Percentiles rank a stretch among this genome's conserved stretches.
These are phyloP conservation scores for Tarsius wallacei DNA, from an alignment of 2,797 vertebrate species.

Conservation along the genomic window DNA sequence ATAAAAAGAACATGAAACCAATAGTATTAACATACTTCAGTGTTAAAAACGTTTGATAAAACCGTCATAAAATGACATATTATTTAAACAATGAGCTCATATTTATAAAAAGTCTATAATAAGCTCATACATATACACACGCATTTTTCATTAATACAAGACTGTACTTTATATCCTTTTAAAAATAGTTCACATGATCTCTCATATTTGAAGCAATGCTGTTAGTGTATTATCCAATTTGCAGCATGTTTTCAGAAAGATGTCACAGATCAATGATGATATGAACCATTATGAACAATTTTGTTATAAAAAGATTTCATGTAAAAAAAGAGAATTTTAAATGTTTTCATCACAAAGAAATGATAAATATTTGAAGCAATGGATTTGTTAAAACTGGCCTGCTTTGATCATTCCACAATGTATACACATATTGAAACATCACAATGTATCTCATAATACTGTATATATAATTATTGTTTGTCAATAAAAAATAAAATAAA, in stretches of 20 bases:
- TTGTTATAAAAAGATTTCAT: slow-evolving; percentile 38
- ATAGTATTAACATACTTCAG: background rate
- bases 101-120: slow-evolving; percentile 33
- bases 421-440: background rate
- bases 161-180: background rate
- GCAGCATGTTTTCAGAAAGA: background rate
- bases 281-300: slow-evolving; percentile 9
- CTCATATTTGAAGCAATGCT: background rate
- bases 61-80: background rate
- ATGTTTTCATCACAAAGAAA: background rate
- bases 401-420: background rate
- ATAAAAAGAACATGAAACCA: slow-evolving; percentile 34
- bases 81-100: slow-evolving; percentile 20
- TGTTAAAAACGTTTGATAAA: background rate
- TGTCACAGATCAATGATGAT: slow-evolving; percentile 34
- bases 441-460: background rate
- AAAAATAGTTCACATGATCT: slow-evolving; percentile 34
- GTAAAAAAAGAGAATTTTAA: background rate
- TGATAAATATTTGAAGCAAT: background rate
- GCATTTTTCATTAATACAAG: background rate
- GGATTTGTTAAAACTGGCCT: background rate
- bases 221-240: slow-evolving; percentile 16
- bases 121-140: background rate
- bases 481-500: background rate
- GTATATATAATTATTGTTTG: background rate